These are phyloP conservation scores for Cyclophora albipunctata DNA, from an alignment of 2,888 invertebrate species.

Conservation along the genomic window DNA sequence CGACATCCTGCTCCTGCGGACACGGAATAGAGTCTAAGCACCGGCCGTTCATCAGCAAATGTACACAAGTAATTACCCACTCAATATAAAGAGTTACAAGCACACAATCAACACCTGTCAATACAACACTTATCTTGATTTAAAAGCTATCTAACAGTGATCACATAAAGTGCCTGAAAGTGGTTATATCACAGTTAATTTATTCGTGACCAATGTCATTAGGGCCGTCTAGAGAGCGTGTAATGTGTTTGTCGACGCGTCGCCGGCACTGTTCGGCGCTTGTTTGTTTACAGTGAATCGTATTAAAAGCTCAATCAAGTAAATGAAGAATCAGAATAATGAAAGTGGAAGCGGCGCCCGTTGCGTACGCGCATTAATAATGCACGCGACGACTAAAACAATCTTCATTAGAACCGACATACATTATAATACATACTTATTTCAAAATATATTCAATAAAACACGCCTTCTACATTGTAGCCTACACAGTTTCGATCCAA, in stretches of 20 bases:
- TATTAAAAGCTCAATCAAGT: slow-evolving; percentile 75
- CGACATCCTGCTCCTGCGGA: slow-evolving; percentile 47
- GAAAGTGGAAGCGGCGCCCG: slow-evolving; percentile 53
- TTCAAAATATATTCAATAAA: slow-evolving; percentile 24
- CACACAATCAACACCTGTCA: slow-evolving; percentile 22
- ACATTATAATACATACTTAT: slow-evolving; percentile 60
- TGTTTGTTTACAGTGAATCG: slow-evolving; percentile 65
- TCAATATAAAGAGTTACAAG: slow-evolving; percentile 1
- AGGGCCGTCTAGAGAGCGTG: slow-evolving; percentile 32
- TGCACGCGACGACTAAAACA: slow-evolving; percentile 65
- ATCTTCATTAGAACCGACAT: slow-evolving; percentile 70
- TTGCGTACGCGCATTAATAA: slow-evolving; percentile 74
- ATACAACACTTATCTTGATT: slow-evolving; percentile 29
- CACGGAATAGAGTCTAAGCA: too few species aligned
- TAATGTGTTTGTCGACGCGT: slow-evolving; percentile 49
- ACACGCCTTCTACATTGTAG: slow-evolving; percentile 20
- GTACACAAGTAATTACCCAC: too few species aligned
- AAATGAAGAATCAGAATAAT: slow-evolving; percentile 75
- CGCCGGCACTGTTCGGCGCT: slow-evolving; percentile 47
- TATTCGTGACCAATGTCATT: slow-evolving; percentile 63
- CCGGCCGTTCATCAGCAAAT: too few species aligned
- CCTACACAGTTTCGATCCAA: slow-evolving; percentile 31
- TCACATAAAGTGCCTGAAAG: slow-evolving; percentile 35
- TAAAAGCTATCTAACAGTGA: slow-evolving; percentile 25
- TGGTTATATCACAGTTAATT: slow-evolving; percentile 43